Evolutionary conservation across 2,888 invertebrate genomes (phyloP).

Genomic region (Iphiclides podalirius): DNA sequence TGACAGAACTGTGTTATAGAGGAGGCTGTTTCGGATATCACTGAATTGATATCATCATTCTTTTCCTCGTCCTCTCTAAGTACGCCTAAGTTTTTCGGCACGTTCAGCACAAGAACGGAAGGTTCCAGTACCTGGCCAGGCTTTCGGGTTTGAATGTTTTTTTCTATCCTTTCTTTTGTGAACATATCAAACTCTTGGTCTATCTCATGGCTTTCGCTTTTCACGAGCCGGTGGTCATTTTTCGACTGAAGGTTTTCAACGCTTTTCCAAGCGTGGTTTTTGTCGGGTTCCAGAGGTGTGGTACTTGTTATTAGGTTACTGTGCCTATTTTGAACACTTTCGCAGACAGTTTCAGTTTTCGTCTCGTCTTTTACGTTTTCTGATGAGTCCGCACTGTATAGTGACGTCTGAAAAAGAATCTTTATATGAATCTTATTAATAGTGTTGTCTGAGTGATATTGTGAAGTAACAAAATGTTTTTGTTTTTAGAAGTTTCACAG

Average conservation of each 20-base stretch:
- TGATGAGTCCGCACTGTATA: conserved; percentile 57
- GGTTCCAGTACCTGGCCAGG: conserved; percentile 49
- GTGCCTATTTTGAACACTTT: conserved; percentile 30
- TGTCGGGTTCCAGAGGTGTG: conserved; percentile 63
- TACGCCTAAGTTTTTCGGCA: conserved; percentile 58
- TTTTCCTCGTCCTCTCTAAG: conserved; percentile 67
- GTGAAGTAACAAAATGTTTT: too few relatives aligned
- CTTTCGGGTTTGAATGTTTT: conserved; percentile 46
- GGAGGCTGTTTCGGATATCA: conserved; percentile 51
- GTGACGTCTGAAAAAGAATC: conserved; percentile 59
- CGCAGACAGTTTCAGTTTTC: conserved; percentile 39
- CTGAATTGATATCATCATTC: conserved; percentile 44
- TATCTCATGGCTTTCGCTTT: conserved; percentile 39
- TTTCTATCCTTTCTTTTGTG: conserved; percentile 65
- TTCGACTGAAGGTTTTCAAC: conserved; percentile 43
- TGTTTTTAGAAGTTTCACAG: too few relatives aligned
- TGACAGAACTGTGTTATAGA: conserved; percentile 48
- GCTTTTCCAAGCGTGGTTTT: conserved; percentile 49
- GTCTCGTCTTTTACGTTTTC: conserved; percentile 51
- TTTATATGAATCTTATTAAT: background rate
- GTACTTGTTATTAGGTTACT: conserved; percentile 46
- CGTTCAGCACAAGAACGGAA: conserved; percentile 48
- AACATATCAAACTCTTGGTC: conserved; percentile 75
- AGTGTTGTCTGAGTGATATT: too few relatives aligned
- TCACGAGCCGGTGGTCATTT: conserved; percentile 14